These are phyloP conservation scores for Promerops cafer DNA, from an alignment of 2,113 vertebrate species.

Conservation along the genomic window DNA sequence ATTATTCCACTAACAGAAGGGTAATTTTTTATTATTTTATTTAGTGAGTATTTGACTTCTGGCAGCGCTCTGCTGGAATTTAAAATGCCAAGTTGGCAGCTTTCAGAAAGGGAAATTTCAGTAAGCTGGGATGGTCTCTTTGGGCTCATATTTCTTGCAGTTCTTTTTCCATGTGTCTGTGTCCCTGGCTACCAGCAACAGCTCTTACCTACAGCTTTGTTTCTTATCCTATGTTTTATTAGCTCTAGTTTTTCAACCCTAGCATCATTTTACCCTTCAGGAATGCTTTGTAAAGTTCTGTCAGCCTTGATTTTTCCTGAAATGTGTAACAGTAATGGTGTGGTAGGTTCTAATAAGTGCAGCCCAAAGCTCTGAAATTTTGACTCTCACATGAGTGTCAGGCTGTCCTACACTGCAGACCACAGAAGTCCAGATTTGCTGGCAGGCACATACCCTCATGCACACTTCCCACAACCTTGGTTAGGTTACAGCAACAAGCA, in stretches of 20 bases:
- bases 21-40: neutral
- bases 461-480: neutral
- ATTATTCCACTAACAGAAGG: neutral
- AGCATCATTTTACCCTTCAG: neutral
- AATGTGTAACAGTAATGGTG: neutral
- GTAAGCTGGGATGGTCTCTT: slow-evolving; percentile 8
- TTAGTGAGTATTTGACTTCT: slow-evolving; percentile 11
- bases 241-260: neutral
- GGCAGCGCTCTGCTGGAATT: neutral
- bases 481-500: neutral
- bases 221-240: neutral
- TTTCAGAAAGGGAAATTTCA: slow-evolving; percentile 36
- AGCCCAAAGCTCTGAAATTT: neutral
- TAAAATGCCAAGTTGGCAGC: slow-evolving; percentile 48
- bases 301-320: neutral
- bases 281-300: neutral
- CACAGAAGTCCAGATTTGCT: neutral
- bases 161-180: slow-evolving; percentile 10
- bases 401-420: neutral
- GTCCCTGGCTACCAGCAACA: neutral
- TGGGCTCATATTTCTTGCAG: slow-evolving; percentile 36
- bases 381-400: neutral
- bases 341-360: neutral
- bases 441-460: neutral
- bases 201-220: slow-evolving; percentile 9